Evolutionary conservation across 2,888 invertebrate genomes (phyloP).

Genomic region (Atrina japonica): DNA sequence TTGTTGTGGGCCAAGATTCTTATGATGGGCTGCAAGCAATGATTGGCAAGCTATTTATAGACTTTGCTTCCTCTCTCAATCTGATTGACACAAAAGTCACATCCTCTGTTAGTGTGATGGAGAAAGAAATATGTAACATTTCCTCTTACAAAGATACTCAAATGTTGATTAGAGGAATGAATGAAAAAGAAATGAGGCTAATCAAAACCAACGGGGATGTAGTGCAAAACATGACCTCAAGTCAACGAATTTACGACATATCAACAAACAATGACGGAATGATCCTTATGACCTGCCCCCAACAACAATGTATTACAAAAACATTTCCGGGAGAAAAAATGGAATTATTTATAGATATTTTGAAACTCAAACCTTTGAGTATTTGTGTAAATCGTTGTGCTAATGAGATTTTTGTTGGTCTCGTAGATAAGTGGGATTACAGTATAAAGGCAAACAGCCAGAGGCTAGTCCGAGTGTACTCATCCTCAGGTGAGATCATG

Average conservation of each 20-base stretch:
- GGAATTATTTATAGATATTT: no score
- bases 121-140: no score
- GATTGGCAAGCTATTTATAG: conserved; percentile 9
- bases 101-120: no score
- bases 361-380: neutral
- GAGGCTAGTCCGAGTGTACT: neutral
- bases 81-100: neutral
- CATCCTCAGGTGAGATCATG: neutral
- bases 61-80: conserved; percentile 9
- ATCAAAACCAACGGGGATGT: neutral
- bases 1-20: conserved; percentile 12
- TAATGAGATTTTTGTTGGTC: neutral
- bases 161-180: conserved; percentile 9
- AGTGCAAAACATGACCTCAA: neutral
- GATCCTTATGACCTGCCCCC: neutral
- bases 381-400: conserved; percentile 5
- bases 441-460: neutral
- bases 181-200: conserved; percentile 9
- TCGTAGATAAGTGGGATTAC: conserved; percentile 7
- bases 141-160: neutral
- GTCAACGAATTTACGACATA: neutral
- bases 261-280: conserved; percentile 1
- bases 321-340: no score
- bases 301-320: neutral
- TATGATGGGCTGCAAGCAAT: conserved; percentile 7